These are phyloP conservation scores for Torymus auratus DNA, from an alignment of 2,888 invertebrate genomes.

Conservation along the genomic window DNA sequence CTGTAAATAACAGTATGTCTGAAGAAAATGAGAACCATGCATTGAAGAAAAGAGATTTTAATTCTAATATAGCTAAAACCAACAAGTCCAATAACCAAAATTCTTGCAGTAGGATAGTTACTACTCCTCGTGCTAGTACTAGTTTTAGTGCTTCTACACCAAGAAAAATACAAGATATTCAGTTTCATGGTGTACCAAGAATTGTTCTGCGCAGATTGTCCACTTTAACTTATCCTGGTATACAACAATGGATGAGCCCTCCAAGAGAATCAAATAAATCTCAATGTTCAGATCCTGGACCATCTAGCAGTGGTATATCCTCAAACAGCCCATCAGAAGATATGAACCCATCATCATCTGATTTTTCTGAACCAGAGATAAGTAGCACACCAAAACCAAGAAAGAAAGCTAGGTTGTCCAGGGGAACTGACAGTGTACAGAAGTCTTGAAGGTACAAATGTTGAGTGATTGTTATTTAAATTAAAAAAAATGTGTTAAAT, in stretches of 20 bases:
- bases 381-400: constrained; percentile 47
- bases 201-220: constrained; percentile 67
- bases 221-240: constrained; percentile 63
- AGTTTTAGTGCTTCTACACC: constrained; percentile 16
- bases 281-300: constrained; percentile 45
- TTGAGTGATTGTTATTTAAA: constrained; percentile 41
- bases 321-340: constrained; percentile 46
- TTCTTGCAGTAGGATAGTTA: background rate
- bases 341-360: constrained; percentile 28
- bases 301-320: constrained; percentile 52
- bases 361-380: constrained; percentile 49
- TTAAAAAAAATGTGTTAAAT: constrained; percentile 3
- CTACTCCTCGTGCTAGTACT: too few relatives aligned
- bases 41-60: constrained; percentile 33
- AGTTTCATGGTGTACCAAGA: constrained; percentile 57
- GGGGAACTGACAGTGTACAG: constrained; percentile 28
- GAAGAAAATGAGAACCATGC: constrained; percentile 18
- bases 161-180: constrained; percentile 42
- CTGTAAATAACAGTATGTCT: constrained; percentile 6
- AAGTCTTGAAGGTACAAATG: constrained; percentile 42
- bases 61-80: constrained; percentile 5
- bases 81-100: constrained; percentile 9
- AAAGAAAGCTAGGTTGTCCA: constrained; percentile 41
- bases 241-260: constrained; percentile 56
- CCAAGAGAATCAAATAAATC: constrained; percentile 44